These are phyloP conservation scores for Drosophila simulans DNA, from an alignment of 1,140 invertebrate genomes.

Conservation along the genomic window DNA sequence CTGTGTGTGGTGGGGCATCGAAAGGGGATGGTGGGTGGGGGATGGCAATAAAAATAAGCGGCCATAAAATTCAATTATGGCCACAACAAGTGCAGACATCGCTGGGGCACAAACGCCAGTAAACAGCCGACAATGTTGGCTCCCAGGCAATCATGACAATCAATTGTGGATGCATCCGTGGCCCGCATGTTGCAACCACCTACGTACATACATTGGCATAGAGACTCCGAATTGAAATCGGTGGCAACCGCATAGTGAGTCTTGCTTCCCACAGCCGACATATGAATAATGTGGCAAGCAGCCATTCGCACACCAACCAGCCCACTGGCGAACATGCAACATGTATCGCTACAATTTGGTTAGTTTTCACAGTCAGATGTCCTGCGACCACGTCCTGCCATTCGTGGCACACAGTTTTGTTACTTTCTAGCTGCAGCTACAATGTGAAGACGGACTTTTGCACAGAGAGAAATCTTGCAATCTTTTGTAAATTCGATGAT, in stretches of 20 bases:
- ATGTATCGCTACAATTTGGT: slow-evolving; percentile 57
- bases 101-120: slow-evolving; percentile 10
- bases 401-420: slow-evolving; percentile 51
- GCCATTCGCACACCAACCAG: slow-evolving; percentile 13
- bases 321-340: slow-evolving; percentile 15
- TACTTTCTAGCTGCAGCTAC: slow-evolving; percentile 52
- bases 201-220: background rate
- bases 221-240: background rate
- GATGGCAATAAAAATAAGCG: slow-evolving; percentile 77
- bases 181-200: slow-evolving; percentile 4
- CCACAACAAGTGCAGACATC: slow-evolving; percentile 77
- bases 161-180: slow-evolving; percentile 71
- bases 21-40: background rate
- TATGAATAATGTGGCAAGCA: slow-evolving; percentile 27
- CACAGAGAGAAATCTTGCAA: background rate
- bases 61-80: slow-evolving; percentile 81
- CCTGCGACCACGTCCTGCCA: slow-evolving; percentile 2
- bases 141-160: slow-evolving; percentile 71
- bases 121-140: slow-evolving; percentile 29
- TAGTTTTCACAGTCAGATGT: slow-evolving; percentile 24
- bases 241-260: slow-evolving; percentile 28
- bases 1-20: slow-evolving; percentile 23
- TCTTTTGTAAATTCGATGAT: no score
- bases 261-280: slow-evolving; percentile 36
- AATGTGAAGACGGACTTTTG: slow-evolving; percentile 5